These are phyloP conservation scores for Triplophysa tibetana DNA, from an alignment of 2,113 vertebrate species.

Conservation along the genomic window DNA sequence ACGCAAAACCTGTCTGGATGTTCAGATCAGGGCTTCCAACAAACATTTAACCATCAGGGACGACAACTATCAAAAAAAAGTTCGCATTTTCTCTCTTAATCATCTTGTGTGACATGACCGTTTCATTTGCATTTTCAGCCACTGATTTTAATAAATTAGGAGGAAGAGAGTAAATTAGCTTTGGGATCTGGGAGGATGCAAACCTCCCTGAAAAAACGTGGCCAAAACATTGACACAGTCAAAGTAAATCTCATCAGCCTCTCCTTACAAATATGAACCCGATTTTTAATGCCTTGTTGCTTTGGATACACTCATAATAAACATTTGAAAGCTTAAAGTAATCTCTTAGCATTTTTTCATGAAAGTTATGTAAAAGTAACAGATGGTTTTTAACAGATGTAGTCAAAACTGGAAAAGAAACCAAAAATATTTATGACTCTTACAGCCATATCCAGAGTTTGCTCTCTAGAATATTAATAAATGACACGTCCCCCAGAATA, in stretches of 20 bases:
- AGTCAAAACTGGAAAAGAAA: too few relatives aligned
- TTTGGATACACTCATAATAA: too few relatives aligned
- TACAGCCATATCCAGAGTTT: too few relatives aligned
- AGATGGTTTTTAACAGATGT: too few relatives aligned
- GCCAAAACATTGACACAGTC: slow-evolving; percentile 35
- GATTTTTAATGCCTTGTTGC: not conserved
- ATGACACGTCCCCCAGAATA: too few relatives aligned
- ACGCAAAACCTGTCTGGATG: slow-evolving; percentile 72
- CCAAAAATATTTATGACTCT: too few relatives aligned
- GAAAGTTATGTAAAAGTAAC: too few relatives aligned
- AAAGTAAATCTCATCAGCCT: slow-evolving; percentile 28
- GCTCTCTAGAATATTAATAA: too few relatives aligned
- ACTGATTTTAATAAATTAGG: slow-evolving; percentile 55
- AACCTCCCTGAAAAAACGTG: not conserved
- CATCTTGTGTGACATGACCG: slow-evolving; percentile 53
- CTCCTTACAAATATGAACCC: slow-evolving; percentile 4
- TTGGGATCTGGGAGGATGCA: slow-evolving; percentile 24
- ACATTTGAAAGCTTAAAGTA: too few relatives aligned
- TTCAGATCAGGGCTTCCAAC: slow-evolving; percentile 74
- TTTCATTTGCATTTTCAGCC: slow-evolving; percentile 63
- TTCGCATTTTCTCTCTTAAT: slow-evolving; percentile 59
- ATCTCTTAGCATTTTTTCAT: too few relatives aligned
- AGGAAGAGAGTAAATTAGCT: slow-evolving; percentile 45
- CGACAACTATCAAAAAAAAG: slow-evolving; percentile 69
- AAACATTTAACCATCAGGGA: slow-evolving; percentile 71